Conservation (phyloP, 2,113 vertebrate genomes). For the Isurus oxyrinchus region DNA sequence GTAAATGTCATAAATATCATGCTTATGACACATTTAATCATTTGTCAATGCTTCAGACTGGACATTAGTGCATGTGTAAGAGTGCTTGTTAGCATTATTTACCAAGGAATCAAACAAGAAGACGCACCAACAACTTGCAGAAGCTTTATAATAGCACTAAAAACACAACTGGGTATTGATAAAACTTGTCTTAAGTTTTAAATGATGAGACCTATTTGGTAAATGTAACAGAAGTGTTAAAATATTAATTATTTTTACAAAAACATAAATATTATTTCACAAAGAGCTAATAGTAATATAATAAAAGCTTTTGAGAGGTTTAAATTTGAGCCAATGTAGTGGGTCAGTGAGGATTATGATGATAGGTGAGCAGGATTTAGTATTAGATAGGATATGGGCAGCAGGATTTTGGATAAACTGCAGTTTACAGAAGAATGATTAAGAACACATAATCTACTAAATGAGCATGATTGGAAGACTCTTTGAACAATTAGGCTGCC, state of each 20-base stretch:
- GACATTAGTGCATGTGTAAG: neutral
- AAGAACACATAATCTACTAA: neutral
- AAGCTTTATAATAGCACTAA: neutral
- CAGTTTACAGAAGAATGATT: neutral
- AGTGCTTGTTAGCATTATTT: neutral
- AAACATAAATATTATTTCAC: neutral
- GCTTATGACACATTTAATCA: neutral
- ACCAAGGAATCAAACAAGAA: neutral
- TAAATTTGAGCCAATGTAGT: neutral
- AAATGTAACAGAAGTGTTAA: neutral
- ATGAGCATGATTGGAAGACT: neutral
- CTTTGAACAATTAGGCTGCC: neutral
- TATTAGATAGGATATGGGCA: neutral
- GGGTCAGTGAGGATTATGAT: neutral
- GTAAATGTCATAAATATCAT: neutral
- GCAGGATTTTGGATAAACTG: neutral
- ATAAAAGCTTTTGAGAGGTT: neutral
- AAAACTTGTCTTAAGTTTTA: neutral
- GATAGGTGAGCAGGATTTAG: neutral
- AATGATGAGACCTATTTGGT: neutral
- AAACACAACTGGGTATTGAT: neutral
- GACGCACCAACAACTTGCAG: neutral
- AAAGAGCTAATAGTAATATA: neutral
- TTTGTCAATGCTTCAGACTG: neutral
- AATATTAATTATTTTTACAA: neutral